Percentiles rank a stretch among this genome's conserved stretches.
Evolutionary conservation across 2,113 vertebrate species (phyloP).

Genomic region (Upupa epops): DNA sequence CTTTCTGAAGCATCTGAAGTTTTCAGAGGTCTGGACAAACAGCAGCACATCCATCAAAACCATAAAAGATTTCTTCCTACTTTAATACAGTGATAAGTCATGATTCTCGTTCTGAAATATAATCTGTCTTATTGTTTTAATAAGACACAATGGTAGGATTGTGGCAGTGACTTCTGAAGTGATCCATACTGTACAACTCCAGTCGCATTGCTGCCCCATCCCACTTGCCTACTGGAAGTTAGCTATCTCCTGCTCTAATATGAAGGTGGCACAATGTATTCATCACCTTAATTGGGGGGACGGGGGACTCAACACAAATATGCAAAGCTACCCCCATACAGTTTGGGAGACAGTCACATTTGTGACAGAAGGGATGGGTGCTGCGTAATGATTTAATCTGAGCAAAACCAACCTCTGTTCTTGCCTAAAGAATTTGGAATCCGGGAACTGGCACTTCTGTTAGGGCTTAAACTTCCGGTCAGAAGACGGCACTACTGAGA

Average conservation of each 20-base stretch:
- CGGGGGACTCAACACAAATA: background rate
- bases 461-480: background rate
- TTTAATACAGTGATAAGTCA: background rate
- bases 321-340: background rate
- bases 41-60: background rate
- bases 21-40: background rate
- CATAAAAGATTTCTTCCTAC: background rate
- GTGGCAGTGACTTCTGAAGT: background rate
- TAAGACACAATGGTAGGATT: background rate
- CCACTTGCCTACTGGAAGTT: background rate
- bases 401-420: background rate
- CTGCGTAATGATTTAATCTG: background rate
- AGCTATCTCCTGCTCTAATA: background rate
- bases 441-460: background rate
- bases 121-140: background rate
- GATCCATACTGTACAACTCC: background rate
- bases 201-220: background rate
- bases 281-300: background rate
- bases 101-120: background rate
- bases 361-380: background rate
- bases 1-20: background rate
- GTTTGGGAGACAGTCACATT: background rate
- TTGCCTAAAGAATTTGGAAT: background rate
- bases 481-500: background rate
- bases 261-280: background rate